Conservation (phyloP, 2,888 invertebrate species). For the Nomada fucata region DNA sequence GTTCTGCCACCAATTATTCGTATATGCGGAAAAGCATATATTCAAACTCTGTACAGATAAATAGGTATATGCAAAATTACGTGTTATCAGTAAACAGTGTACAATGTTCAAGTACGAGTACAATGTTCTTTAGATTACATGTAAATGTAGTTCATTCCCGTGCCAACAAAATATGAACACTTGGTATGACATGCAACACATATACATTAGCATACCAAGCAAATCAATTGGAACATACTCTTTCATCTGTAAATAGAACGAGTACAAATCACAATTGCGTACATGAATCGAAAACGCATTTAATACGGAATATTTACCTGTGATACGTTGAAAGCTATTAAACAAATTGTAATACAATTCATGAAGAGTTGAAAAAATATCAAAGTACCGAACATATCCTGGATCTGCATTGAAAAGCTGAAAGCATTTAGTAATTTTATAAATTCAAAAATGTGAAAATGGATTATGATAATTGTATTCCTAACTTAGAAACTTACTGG, state of each 20-base stretch:
- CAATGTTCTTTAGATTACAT: slow-evolving; percentile 64
- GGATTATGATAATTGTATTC: not conserved
- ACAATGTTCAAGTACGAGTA: not conserved
- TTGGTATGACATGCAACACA: slow-evolving; percentile 76
- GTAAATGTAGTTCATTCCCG: slow-evolving; percentile 76
- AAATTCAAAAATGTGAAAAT: not conserved
- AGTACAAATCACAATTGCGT: not conserved
- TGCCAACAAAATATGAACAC: slow-evolving; percentile 78
- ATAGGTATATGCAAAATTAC: not conserved
- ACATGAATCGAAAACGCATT: not conserved
- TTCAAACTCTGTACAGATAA: slow-evolving; percentile 70
- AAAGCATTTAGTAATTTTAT: slow-evolving; percentile 32
- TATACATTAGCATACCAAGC: slow-evolving; percentile 71
- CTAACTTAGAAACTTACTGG: slow-evolving; percentile 56
- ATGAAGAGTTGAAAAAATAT: slow-evolving; percentile 74
- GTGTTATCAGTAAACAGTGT: not conserved
- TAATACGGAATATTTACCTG: slow-evolving; percentile 61
- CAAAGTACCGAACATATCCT: slow-evolving; percentile 70
- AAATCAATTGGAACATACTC: slow-evolving; percentile 70
- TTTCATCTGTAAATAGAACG: slow-evolving; percentile 64
- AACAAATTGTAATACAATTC: slow-evolving; percentile 75
- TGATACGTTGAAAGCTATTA: slow-evolving; percentile 74
- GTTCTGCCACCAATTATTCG: slow-evolving; percentile 75
- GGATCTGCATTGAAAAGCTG: slow-evolving; percentile 74
- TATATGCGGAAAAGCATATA: slow-evolving; percentile 69